Base-by-base conservation (phyloP, 2,797 vertebrate species). In the Rhodeus uyekii region DNA sequence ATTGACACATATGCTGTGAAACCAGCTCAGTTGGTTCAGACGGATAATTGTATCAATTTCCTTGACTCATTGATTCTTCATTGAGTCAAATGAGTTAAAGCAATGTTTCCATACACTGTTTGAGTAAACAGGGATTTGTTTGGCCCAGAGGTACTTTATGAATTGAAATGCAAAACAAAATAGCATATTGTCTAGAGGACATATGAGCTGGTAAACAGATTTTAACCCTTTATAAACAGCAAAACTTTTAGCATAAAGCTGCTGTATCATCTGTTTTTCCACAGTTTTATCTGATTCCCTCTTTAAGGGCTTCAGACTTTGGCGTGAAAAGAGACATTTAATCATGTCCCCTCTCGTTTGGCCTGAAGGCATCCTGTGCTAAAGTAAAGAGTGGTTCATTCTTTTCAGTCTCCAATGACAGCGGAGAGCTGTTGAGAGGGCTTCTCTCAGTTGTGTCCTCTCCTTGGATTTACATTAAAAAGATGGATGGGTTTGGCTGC, bases 381-480 rank as follows among this genome's bases (percentile, higher is more conserved):
- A 76, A 83, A 80, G 77, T 80, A 83, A 83, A 83, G 81, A 86
- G 75, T 42, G 42, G 29, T 64, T 76, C 9, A 55, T 76, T 68
- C 77, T 77, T 68, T 68, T 80, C 84, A 80, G 72, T 80, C 68
- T 60, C 79, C 77, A 85, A 78, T 81, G 80, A 79, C 61, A 82
- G 68, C 34, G 38, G 63, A 80, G 84, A 76, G 81, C 77, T 80
- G 64, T 86, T 42, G 77, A 83, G 71, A 58, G 84, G 42, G 44
- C 60, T 82, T 83, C 42, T 86, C 81, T 86, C 78, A 73, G 85
- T 67, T 67, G 82, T 86, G 78, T 83, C 73, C 74, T 67, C 63
- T 72, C 60, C 29, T 76, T 78, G 61, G 80, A 87, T 84, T 85
- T 85, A 83, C 86, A 85, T 84, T 84, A 85, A 87, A 87, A 85